Base-by-base conservation (phyloP, 2,797 vertebrate genomes). In the Pangasius krempfi region DNA sequence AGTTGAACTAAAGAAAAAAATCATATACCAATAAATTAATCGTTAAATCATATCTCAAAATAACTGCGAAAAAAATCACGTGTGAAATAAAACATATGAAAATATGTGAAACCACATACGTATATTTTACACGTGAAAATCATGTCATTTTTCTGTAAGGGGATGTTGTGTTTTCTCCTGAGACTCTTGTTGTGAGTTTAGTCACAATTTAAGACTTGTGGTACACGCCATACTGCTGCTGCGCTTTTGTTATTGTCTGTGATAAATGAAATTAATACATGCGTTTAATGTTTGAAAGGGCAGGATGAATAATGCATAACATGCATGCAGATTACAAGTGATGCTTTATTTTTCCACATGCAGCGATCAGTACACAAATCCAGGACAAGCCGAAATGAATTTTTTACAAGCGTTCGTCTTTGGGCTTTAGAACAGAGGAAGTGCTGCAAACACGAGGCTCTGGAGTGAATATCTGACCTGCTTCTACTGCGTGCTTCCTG, bases 201-300 rank as follows among this genome's bases (percentile, higher is more conserved):
- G 92, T 89, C 81, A 84, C 93, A 93, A 92, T 83, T 90, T 90
- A 92, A 92, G 92, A 94, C 94, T 93, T 95, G 92, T 90, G 93
- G 83, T 93, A 87, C 90, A 92, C 92, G 94, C 95, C 93, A 92
- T 94, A 94, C 90, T 94, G 95, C 95, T 95, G 93, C 95, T 95
- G 94, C 89, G 92, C 93, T 92, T 94, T 95, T 96, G 93, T 95
- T 96, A 95, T 94, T 95, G 94, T 93, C 91, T 93, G 93, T 94
- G 95, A 96, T 96, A 95, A 96, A 95, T 96, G 68, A 95, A 96
- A 96, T 96, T 89, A 96, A 96, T 95, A 95, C 94, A 96, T 89
- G 90, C 88, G 68, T 95, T 96, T 94, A 93, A 96, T 96, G 96
- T 96, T 96, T 96, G 93, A 96, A 95, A 96, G 93, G 93, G 92